Evolutionary conservation across 2,113 vertebrate species (phyloP).

Genomic region (Notarius lentiginosus): DNA sequence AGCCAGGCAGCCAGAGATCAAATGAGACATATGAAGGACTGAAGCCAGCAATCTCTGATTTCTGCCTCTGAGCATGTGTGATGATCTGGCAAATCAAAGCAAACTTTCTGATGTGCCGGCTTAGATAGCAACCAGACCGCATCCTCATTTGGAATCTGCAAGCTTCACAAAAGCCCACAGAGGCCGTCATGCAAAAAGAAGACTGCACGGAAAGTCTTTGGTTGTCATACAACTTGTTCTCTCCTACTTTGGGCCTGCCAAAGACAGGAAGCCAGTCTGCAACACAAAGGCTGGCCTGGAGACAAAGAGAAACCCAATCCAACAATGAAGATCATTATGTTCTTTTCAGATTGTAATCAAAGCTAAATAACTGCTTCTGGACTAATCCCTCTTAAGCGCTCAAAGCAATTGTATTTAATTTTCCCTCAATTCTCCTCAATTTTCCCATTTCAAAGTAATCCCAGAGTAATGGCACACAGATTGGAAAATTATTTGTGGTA

Average conservation of each 20-base stretch:
- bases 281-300: constrained; percentile 23
- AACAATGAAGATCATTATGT: constrained; percentile 26
- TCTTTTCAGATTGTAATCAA: constrained; percentile 34
- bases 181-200: constrained; percentile 27
- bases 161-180: constrained; percentile 37
- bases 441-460: not conserved
- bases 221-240: constrained; percentile 21
- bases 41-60: constrained; percentile 52
- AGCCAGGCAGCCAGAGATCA: constrained; percentile 47
- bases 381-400: constrained; percentile 7
- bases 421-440: not conserved
- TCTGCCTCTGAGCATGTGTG: constrained; percentile 46
- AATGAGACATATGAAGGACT: constrained; percentile 53
- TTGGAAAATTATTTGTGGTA: not conserved
- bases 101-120: constrained; percentile 48
- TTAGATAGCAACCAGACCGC: constrained; percentile 43
- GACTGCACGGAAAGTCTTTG: constrained; percentile 4
- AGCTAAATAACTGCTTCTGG: constrained; percentile 15
- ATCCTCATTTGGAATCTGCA: constrained; percentile 42
- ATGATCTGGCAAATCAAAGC: constrained; percentile 53
- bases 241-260: constrained; percentile 15
- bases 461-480: not conserved
- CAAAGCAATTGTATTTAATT: constrained; percentile 1
- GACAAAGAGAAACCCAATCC: constrained; percentile 13
- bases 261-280: not conserved